Evolutionary conservation across 92 coral and sea anemone genomes (phyloP).

Genomic region (Palythoa heliodiscus): DNA sequence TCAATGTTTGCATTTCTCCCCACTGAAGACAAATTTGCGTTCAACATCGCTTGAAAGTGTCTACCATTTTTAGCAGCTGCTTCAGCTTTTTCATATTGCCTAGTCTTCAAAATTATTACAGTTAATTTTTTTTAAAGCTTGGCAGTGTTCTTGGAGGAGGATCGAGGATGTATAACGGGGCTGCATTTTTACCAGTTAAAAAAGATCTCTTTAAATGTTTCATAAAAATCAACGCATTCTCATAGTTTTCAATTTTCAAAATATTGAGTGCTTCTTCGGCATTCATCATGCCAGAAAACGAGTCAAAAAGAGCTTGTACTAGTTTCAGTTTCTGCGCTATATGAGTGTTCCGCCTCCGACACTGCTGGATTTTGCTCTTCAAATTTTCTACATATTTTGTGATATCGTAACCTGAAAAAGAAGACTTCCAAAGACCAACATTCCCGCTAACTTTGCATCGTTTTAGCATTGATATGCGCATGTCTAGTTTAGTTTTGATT

Average conservation of each 20-base stretch:
- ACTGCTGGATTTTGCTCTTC: too few species aligned
- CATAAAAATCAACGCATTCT: neutral
- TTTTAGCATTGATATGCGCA: too few species aligned
- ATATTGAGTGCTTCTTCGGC: constrained; percentile 7
- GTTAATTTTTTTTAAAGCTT: constrained; percentile 6
- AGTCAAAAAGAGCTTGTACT: constrained; percentile 11
- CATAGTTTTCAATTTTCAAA: neutral
- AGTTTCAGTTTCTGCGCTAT: neutral
- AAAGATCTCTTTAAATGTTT: constrained; percentile 10
- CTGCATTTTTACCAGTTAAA: neutral
- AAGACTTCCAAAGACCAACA: too few species aligned
- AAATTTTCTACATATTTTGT: too few species aligned
- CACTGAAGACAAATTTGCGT: neutral
- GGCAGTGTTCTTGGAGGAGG: neutral
- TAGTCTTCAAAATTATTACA: neutral
- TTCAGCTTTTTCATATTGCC: neutral
- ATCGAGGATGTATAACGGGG: constrained; percentile 4
- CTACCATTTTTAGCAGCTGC: constrained; percentile 6
- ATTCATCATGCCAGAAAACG: constrained; percentile 8
- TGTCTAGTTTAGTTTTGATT: too few species aligned
- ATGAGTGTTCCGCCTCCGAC: neutral
- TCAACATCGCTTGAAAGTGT: neutral
- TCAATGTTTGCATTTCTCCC: constrained; percentile 2
- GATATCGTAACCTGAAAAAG: too few species aligned
- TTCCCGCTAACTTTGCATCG: too few species aligned